Base-by-base conservation (phyloP, 2,888 invertebrate genomes). In the Amblyjoppa fuscipennis region DNA sequence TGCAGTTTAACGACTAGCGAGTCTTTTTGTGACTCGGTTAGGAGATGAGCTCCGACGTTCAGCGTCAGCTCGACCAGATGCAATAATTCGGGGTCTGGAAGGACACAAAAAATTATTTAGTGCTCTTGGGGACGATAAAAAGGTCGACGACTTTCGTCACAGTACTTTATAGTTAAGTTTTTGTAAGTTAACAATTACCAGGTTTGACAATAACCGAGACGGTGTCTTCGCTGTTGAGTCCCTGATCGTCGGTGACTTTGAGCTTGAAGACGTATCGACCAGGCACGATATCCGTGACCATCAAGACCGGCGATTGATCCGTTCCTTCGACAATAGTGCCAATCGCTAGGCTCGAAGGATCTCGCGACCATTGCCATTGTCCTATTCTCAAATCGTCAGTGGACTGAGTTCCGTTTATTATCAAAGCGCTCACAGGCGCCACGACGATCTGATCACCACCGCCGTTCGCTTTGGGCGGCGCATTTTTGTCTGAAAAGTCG, bases 241-340 rank as follows among this genome's bases (percentile, higher is more conserved):
- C 99, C 93, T 99, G 98, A 88, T 97, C 98, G 93, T 99, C 99
- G 59, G 96, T 97, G 0, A 99, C 98, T n/a, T 97, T 97, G 81
- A 99, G 94, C 91, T 97, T 97, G 92, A 98, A 99, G 2, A 98
- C 96, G 93, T 99, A 99, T 87, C 97, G 96, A 0, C 99, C 99
- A 3, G 97, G 96, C 70, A 98, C 97, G 77, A 98, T 95, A 93
- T 98, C 97, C n/a, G 97, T 96, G 91, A 97, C 95, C 94, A 97
- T 96, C 82, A 99, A 95, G 7, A 98, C 95, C 0, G 98, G 96
- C 68, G 97, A 96, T 77, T 96, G 96, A 90, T 98, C 98, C 0
- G 98, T 97, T 87, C 96, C 94, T 64, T 96, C 96, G 88, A 98
- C 96, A 79, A 99, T 96, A 77, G 96, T 96, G 59, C 98, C 99